A percentile compares a stretch with the other conserved stretches of the same genome.
These are phyloP conservation scores for Calyptomena viridis DNA, from an alignment of 2,113 vertebrate species.

Conservation along the genomic window DNA sequence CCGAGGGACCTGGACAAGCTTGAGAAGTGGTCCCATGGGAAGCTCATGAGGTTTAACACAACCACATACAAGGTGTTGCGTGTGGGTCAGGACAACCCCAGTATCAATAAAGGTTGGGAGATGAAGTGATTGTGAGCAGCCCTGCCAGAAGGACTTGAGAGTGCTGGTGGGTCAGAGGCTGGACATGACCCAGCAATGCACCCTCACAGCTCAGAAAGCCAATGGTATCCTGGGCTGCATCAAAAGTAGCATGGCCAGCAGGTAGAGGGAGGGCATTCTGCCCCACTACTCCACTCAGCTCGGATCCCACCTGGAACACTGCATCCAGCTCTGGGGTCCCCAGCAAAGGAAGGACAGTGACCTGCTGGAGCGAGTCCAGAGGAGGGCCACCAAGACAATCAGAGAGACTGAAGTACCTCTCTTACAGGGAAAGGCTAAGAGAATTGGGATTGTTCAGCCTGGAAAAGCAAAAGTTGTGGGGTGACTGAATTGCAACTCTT, in stretches of 20 bases:
- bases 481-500: background rate
- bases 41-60: background rate
- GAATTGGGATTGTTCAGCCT: background rate
- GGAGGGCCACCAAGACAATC: background rate
- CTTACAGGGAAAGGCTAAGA: background rate
- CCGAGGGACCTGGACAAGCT: background rate
- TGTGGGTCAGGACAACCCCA: background rate
- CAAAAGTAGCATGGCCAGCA: background rate
- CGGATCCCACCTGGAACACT: background rate
- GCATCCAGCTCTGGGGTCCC: background rate
- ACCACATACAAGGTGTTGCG: background rate
- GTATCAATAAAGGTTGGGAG: background rate
- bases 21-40: background rate
- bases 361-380: fast-evolving
- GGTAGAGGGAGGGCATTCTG: background rate
- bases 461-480: background rate
- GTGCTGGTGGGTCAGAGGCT: background rate
- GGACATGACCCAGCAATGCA: no score
- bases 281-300: background rate
- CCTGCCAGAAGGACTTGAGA: background rate
- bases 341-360: background rate
- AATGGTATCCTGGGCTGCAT: background rate
- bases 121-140: background rate
- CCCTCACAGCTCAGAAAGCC: background rate
- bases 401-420: background rate